phyloP scores from a whole-genome alignment of 2,113 vertebrate genomes.

The Oreochromis tanganicae region DNA sequence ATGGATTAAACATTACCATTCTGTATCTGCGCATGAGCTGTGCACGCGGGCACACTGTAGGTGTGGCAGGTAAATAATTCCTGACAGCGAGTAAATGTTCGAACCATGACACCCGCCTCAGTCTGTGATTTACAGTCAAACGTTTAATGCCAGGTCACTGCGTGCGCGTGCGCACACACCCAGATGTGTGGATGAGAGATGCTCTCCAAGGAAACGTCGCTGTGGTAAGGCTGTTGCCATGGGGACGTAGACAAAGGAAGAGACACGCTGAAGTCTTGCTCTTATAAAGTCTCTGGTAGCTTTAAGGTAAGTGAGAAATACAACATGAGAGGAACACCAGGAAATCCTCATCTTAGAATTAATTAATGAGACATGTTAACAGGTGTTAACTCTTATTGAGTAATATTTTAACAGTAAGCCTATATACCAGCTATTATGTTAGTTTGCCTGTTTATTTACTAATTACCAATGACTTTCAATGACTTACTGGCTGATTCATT shows the following conservation, averaged over 20 bases:
- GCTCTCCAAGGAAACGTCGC: constrained; percentile 37
- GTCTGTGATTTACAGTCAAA: neutral
- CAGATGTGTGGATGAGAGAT: neutral
- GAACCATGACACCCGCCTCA: neutral
- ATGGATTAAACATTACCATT: neutral
- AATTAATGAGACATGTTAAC: neutral
- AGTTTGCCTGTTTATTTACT: neutral
- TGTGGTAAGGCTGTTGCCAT: constrained; percentile 48
- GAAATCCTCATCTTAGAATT: neutral
- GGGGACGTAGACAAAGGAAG: neutral
- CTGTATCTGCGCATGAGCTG: neutral
- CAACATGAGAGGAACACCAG: neutral
- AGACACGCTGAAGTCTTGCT: neutral
- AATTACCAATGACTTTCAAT: neutral
- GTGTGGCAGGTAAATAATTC: neutral
- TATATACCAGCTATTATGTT: neutral
- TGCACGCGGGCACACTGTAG: neutral
- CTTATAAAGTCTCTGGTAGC: neutral
- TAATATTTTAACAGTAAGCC: neutral
- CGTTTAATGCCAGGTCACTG: neutral
- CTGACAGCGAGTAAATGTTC: neutral
- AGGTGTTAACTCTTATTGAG: neutral
- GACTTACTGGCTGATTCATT: neutral
- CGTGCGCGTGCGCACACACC: neutral
- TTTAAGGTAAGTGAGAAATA: neutral